Evolutionary conservation across 2,888 invertebrate genomes (phyloP), one percentile per base, ranked within the genome.

Genomic region (Oegoconia quadripuncta): DNA sequence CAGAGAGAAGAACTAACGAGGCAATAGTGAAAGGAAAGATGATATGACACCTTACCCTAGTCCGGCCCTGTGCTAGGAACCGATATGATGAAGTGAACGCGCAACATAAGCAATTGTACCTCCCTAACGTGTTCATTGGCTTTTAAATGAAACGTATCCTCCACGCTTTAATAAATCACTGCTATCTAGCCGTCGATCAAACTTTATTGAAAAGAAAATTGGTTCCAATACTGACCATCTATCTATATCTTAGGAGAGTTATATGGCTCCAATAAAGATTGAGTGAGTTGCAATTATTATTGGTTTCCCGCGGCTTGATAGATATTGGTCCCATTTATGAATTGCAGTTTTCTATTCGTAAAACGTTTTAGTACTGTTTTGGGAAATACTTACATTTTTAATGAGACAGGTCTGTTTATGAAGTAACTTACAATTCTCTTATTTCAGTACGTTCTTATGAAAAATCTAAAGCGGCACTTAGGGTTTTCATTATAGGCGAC

Each of bases 401-500:
- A 4, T 22, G 22, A 9, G 3, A 22, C 9, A n/a, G n/a, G n/a
- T n/a, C n/a, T n/a, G n/a, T n/a, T n/a, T n/a, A n/a, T n/a, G n/a
- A n/a, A n/a, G n/a, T n/a, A n/a, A n/a, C n/a, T n/a, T n/a, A n/a
- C n/a, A n/a, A n/a, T n/a, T n/a, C n/a, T n/a, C n/a, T n/a, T n/a
- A n/a, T n/a, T n/a, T n/a, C n/a, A n/a, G n/a, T n/a, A n/a, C n/a
- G n/a, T n/a, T n/a, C n/a, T n/a, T n/a, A n/a, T n/a, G n/a, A n/a
- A n/a, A n/a, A n/a, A n/a, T n/a, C 27, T 27, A 12, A 27, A 16
- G 20, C 5, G 32, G 13, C 9, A 16, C 3, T 7, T 6, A 42
- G 49, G 27, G 44, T 37, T 41, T 37, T 31, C 42, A 49, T 46
- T 66, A 63, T 57, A 53, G 52, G 42, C 38, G 35, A 48, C 44